Evolutionary conservation across 2,888 invertebrate species (phyloP), one percentile per base, ranked within the genome.

Genomic region (Oscheius sp.): DNA sequence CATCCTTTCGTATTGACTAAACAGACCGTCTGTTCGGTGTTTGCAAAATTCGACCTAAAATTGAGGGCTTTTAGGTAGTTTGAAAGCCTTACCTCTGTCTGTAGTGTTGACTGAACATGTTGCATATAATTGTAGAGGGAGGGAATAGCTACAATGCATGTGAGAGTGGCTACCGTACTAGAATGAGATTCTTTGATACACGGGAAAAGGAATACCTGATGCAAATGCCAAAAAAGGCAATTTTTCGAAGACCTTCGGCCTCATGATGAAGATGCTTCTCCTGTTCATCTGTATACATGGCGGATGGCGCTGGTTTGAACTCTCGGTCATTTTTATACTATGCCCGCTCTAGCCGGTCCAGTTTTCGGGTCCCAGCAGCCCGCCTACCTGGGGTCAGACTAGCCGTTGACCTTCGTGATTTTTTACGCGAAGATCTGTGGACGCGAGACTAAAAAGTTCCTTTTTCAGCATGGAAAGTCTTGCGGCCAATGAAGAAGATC

Each of bases 41-140:
- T 80, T 76, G 73, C 85, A 85, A 77, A 85, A 85, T 75, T 85
- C 85, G 55, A 85, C 84, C 81, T 84, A 70, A 62, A 75, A 50
- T 33, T 62, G 35, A 3, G 2, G n/a, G 33, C 57, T 10, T 32
- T 37, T 4, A 60, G 32, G 4, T 29, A 55, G 3, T 35, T 66
- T 1, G 53, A 32, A 33, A 53, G 29, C 7, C 37, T n/a, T 32
- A 86, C 79, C 82, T 87, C 87, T 37, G 83, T 85, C 73, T 86
- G 86, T n/a, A 89, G 81, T 9, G 85, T 79, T 21, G 86, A 83
- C 74, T 87, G 88, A 7, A 89, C 85, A 71, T 83, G 80, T 62
- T 87, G 87, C 79, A 88, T 85, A 80, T 89, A 88, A 77, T 83
- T 87, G 83, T 87, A 89, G 55, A 89, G 79, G 74, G 87, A 83